Percentiles rank a stretch among this genome's conserved stretches.
Evolutionary conservation across 2,888 invertebrate genomes (phyloP).

Genomic region (Mimas tiliae): DNA sequence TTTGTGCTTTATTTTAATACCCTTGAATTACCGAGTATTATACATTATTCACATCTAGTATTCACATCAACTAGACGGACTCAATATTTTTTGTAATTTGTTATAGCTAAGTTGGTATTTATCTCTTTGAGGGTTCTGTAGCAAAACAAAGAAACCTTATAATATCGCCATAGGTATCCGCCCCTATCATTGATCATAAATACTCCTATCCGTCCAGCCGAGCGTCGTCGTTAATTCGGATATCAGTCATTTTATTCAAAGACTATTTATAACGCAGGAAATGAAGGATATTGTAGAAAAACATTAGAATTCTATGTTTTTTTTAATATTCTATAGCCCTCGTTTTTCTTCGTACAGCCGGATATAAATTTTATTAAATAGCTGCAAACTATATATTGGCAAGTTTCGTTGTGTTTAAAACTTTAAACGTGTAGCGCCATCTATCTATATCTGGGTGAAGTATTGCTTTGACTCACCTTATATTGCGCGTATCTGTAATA

Average conservation of each 20-base stretch:
- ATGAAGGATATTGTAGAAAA: no score
- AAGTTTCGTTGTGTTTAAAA: neutral
- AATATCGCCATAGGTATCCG: no score
- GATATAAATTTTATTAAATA: neutral
- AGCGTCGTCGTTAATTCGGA: no score
- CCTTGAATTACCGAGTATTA: conserved; percentile 14
- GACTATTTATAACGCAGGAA: no score
- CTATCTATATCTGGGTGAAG: neutral
- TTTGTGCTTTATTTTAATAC: conserved; percentile 22
- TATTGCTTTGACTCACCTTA: conserved; percentile 54
- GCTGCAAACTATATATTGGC: neutral
- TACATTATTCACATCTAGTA: conserved; percentile 16
- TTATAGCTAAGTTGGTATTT: no score
- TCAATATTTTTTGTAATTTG: neutral
- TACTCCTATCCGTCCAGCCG: no score
- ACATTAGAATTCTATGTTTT: no score
- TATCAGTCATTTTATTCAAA: no score
- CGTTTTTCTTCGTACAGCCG: neutral
- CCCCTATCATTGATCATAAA: no score
- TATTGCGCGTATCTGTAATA: conserved; percentile 61
- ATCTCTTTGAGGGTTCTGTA: no score
- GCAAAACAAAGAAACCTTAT: no score
- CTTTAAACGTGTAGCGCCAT: conserved; percentile 7
- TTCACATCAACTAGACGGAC: conserved; percentile 17
- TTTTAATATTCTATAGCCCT: no score